phyloP scores from a whole-genome alignment of 2,113 vertebrate genomes.

The Oxyruncus cristatus region DNA sequence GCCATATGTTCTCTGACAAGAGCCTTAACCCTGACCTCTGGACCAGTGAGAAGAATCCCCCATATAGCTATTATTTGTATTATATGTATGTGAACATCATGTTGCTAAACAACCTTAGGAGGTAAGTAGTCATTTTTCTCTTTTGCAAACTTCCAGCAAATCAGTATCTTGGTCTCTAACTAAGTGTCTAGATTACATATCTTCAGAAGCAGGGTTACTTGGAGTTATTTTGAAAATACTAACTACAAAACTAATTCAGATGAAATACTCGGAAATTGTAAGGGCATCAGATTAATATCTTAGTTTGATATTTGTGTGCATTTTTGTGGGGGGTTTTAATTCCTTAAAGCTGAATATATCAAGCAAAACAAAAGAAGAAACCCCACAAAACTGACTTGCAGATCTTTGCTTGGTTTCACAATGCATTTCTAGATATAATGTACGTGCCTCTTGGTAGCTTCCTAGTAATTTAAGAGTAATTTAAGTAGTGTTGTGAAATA shows the following conservation, averaged over 20 bases:
- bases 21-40: constrained; percentile 92
- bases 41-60: constrained; percentile 90
- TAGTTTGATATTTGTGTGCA: background rate
- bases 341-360: background rate
- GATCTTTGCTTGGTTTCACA: background rate
- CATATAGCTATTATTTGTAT: constrained; percentile 97
- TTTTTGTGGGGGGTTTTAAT: background rate
- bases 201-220: background rate
- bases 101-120: constrained; percentile 97
- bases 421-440: background rate
- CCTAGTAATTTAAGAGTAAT: background rate
- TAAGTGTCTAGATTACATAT: background rate
- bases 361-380: background rate
- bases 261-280: background rate
- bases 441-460: background rate
- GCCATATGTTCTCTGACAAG: constrained; percentile 94
- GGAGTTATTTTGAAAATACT: background rate
- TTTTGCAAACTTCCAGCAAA: background rate
- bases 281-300: background rate
- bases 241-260: background rate
- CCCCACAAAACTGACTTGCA: background rate
- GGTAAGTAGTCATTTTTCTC: constrained; percentile 72
- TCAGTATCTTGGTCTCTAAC: background rate
- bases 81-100: constrained; percentile 99
- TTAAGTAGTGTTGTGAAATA: background rate